Conservation (phyloP, 2,113 vertebrate genomes). For the Phalacrocorax pelagicus region DNA sequence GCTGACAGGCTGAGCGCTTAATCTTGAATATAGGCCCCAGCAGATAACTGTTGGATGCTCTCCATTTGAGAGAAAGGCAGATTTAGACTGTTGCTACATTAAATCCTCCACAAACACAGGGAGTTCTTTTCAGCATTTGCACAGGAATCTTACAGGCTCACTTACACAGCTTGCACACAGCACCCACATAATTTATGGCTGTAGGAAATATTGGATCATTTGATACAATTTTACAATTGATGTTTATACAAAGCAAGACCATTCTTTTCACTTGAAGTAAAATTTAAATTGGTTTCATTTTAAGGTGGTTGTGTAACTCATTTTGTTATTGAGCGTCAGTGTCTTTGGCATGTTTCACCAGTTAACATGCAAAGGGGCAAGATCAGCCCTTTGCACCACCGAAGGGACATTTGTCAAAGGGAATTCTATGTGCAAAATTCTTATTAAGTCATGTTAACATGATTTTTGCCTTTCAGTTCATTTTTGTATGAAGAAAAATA, state of each 20-base stretch:
- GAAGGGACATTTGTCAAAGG: background rate
- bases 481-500: background rate
- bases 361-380: background rate
- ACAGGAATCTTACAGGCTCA: background rate
- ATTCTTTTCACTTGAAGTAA: background rate
- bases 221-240: background rate
- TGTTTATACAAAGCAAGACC: background rate
- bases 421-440: background rate
- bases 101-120: background rate
- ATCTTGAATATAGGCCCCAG: constrained; percentile 14
- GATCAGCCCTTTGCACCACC: background rate
- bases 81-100: background rate
- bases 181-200: background rate
- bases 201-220: background rate
- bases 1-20: background rate
- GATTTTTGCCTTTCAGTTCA: background rate
- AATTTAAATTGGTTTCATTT: background rate
- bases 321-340: background rate
- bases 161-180: background rate
- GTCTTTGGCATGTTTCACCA: background rate
- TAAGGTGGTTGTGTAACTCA: background rate
- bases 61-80: background rate
- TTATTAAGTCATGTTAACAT: background rate
- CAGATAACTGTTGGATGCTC: constrained; percentile 1
- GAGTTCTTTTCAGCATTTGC: background rate